Conservation (phyloP, 2,888 invertebrate species). For the Helobdella robusta region DNA sequence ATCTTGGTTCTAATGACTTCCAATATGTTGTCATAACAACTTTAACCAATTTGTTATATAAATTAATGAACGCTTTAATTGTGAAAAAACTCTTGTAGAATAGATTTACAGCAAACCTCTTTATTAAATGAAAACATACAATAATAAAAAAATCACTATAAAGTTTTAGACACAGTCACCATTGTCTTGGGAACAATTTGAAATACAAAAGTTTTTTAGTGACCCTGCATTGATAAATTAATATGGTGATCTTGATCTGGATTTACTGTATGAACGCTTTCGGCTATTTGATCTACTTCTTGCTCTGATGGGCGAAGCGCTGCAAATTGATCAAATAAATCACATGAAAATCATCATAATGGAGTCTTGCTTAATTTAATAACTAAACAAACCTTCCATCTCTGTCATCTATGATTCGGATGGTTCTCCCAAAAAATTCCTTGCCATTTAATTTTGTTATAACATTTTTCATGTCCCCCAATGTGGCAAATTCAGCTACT, state of each 20-base stretch:
- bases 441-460: conserved; percentile 25
- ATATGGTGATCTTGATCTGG: conserved; percentile 17
- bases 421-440: conserved; percentile 22
- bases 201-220: too few species aligned
- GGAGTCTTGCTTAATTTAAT: too few species aligned
- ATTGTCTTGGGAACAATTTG: too few species aligned
- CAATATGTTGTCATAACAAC: neutral
- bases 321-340: neutral
- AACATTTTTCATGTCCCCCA: conserved; percentile 24
- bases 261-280: conserved; percentile 14
- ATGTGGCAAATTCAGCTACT: conserved; percentile 22
- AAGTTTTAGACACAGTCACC: too few species aligned
- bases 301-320: neutral
- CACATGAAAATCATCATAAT: neutral
- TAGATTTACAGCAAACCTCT: too few species aligned
- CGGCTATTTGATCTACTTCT: conserved; percentile 13
- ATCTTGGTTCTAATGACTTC: neutral
- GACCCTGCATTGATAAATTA: neutral
- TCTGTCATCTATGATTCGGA: conserved; percentile 22
- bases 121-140: too few species aligned
- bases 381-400: conserved; percentile 2
- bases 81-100: too few species aligned
- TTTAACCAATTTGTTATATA: neutral
- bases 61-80: too few species aligned
- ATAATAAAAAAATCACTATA: too few species aligned